Conservation (phyloP, 92 coral and sea anemone species). For the Zoanthus solanderi region DNA sequence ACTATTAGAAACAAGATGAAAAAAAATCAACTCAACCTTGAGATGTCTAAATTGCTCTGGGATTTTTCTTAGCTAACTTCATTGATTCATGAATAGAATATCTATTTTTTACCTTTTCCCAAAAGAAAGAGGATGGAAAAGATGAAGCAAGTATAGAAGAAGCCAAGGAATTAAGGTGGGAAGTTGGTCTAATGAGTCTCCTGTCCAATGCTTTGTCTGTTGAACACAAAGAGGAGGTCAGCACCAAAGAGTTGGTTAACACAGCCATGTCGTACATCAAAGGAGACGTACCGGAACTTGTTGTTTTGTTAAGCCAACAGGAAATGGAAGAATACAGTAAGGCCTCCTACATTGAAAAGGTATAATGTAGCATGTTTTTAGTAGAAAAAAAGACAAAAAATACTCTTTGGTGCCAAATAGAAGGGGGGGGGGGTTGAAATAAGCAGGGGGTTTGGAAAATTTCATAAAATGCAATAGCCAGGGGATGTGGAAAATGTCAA, state of each 20-base stretch:
- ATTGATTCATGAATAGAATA: neutral
- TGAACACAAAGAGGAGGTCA: constrained; percentile 71
- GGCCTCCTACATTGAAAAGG: constrained; percentile 79
- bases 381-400: no score
- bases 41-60: no score
- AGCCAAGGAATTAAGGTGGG: constrained; percentile 39
- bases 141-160: constrained; percentile 28
- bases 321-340: constrained; percentile 77
- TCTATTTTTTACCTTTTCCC: neutral
- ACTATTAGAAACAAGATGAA: no score
- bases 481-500: no score
- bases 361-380: neutral
- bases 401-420: no score
- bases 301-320: constrained; percentile 68
- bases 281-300: constrained; percentile 81
- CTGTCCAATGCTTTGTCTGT: constrained; percentile 73
- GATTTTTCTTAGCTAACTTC: neutral
- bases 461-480: no score
- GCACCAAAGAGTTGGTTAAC: constrained; percentile 69
- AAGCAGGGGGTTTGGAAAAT: no score
- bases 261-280: constrained; percentile 81
- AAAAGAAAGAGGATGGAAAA: neutral
- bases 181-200: constrained; percentile 74
- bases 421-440: no score
- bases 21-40: no score